Conservation (phyloP, 2,888 invertebrate species). For the Cosmorhoe ocellata region DNA sequence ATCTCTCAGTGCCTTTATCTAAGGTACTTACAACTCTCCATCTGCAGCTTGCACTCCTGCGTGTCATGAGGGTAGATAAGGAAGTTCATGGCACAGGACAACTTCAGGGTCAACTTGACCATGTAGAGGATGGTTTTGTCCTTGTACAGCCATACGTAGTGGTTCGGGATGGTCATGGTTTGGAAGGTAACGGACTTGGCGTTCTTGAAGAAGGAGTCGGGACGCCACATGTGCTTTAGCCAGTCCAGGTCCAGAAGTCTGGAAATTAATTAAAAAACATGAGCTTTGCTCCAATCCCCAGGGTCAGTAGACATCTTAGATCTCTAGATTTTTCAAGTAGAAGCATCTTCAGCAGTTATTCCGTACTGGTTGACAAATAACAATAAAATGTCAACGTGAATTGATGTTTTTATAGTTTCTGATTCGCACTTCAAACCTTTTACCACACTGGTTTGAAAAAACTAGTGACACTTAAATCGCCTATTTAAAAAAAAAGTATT, state of each 20-base stretch:
- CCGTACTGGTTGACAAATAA: no score
- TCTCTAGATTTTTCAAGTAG: no score
- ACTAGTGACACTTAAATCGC: no score
- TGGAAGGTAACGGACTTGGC: constrained; percentile 96
- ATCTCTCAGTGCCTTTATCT: no score
- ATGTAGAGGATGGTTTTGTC: constrained; percentile 83
- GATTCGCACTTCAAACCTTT: no score
- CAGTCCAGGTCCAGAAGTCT: constrained; percentile 93
- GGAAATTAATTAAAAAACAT: constrained; percentile 24
- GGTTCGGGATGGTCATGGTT: constrained; percentile 97
- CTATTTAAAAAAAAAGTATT: no score
- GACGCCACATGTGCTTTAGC: constrained; percentile 96
- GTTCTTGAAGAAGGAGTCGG: constrained; percentile 96
- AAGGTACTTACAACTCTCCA: constrained; percentile 94
- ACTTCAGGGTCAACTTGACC: constrained; percentile 92
- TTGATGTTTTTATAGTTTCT: no score
- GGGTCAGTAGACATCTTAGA: no score
- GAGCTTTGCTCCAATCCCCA: no score
- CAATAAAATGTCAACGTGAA: no score
- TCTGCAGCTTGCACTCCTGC: constrained; percentile 96
- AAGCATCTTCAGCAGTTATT: no score
- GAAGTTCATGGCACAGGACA: constrained; percentile 97
- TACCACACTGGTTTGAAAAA: no score
- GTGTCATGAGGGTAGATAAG: constrained; percentile 97
- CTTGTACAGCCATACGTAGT: constrained; percentile 94